These are phyloP conservation scores for Trachelipus rathkii DNA, from an alignment of 1,140 invertebrate species.

Conservation along the genomic window DNA sequence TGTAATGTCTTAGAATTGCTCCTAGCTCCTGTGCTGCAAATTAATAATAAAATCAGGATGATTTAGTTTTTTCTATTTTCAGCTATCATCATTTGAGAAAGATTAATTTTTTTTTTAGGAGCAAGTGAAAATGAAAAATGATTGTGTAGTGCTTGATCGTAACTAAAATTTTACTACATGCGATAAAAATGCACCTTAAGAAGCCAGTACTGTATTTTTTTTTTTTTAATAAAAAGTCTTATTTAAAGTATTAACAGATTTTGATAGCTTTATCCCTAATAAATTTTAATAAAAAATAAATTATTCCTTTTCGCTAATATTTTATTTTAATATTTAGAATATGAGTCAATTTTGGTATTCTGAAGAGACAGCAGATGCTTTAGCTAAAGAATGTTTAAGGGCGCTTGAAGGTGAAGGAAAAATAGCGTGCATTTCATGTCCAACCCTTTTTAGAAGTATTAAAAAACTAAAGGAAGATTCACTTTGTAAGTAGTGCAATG, in stretches of 20 bases:
- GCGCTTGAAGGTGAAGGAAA: constrained; percentile 56
- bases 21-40: no score
- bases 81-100: no score
- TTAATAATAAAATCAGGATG: no score
- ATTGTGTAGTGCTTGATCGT: no score
- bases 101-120: no score
- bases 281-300: constrained; percentile 19
- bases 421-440: constrained; percentile 84
- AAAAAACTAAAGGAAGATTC: constrained; percentile 44
- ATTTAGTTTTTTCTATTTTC: no score
- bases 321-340: constrained; percentile 65
- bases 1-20: no score
- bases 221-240: neutral
- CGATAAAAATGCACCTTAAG: no score
- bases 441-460: constrained; percentile 69
- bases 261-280: no score
- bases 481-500: neutral
- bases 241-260: neutral
- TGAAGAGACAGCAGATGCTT: constrained; percentile 63
- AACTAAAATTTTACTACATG: no score
- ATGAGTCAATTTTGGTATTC: constrained; percentile 96
- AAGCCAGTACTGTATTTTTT: neutral
- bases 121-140: no score
- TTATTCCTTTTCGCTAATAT: constrained; percentile 24
- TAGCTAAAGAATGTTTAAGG: constrained; percentile 63